These are phyloP conservation scores for Ammodytes marinus DNA, from an alignment of 2,113 vertebrate species.

Conservation along the genomic window DNA sequence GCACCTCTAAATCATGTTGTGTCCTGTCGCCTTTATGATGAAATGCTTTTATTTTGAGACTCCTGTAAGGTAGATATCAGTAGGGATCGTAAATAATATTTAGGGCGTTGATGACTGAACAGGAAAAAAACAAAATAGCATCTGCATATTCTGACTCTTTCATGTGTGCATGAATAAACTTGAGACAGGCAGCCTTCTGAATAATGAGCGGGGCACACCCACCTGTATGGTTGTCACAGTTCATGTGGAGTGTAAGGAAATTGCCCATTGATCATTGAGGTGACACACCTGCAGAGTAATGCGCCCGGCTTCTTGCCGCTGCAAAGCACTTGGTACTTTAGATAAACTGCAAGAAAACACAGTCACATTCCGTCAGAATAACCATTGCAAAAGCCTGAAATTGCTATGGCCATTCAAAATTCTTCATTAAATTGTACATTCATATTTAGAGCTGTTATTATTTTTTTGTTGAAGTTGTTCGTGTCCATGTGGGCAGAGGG, in stretches of 20 bases:
- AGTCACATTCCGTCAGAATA: no score
- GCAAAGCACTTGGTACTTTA: background rate
- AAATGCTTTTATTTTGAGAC: background rate
- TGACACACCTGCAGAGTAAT: conserved; percentile 28
- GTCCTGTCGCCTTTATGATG: background rate
- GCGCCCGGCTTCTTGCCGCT: background rate
- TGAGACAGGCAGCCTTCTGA: background rate
- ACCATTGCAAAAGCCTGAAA: no score
- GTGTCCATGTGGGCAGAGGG: no score
- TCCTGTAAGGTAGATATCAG: no score
- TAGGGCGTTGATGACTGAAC: background rate
- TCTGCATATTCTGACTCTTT: background rate
- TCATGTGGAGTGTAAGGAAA: background rate
- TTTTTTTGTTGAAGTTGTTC: no score
- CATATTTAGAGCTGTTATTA: no score
- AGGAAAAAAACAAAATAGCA: background rate
- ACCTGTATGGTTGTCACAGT: conserved; percentile 22
- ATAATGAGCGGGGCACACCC: background rate
- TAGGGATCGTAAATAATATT: background rate
- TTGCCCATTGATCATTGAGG: conserved; percentile 7
- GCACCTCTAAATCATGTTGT: background rate
- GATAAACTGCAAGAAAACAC: conserved; percentile 1
- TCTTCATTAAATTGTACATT: no score
- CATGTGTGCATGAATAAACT: background rate
- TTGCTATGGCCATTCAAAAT: no score